Conservation (phyloP, 1,140 invertebrate species). For the Rhyacophila brunnea region DNA sequence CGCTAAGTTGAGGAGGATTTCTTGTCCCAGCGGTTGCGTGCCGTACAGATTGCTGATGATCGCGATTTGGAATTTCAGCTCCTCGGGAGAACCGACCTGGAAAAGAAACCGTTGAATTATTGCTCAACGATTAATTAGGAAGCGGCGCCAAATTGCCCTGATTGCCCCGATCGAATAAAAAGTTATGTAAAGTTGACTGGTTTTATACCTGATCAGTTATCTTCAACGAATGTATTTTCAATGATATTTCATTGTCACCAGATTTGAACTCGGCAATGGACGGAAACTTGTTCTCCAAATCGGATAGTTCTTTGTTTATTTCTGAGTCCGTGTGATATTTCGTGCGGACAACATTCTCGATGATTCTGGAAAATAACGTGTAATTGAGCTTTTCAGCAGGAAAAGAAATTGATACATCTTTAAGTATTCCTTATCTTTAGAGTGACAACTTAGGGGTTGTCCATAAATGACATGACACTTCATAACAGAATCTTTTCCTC, state of each 20-base stretch:
- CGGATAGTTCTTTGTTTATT: constrained; percentile 60
- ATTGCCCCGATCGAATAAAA: too few species aligned
- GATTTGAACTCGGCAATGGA: constrained; percentile 62
- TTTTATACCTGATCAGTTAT: constrained; percentile 64
- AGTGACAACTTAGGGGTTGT: too few species aligned
- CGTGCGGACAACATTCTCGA: constrained; percentile 58
- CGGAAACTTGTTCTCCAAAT: constrained; percentile 65
- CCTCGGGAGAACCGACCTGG: constrained; percentile 70
- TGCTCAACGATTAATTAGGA: too few species aligned
- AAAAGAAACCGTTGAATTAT: too few species aligned
- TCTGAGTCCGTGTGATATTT: constrained; percentile 66
- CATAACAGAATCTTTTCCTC: too few species aligned
- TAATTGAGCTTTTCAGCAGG: too few species aligned
- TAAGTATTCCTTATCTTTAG: too few species aligned
- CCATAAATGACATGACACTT: too few species aligned
- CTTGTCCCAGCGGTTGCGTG: constrained; percentile 79
- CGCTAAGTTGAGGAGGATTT: constrained; percentile 78
- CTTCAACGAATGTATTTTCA: constrained; percentile 63
- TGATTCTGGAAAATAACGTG: constrained; percentile 42
- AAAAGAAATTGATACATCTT: too few species aligned
- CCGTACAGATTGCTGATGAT: constrained; percentile 82
- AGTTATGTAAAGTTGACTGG: too few species aligned
- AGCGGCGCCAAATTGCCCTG: too few species aligned
- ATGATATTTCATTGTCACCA: constrained; percentile 60
- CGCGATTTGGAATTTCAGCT: constrained; percentile 77